Evolutionary conservation across 2,888 invertebrate genomes (phyloP).

Genomic region (Perdita meconis): DNA sequence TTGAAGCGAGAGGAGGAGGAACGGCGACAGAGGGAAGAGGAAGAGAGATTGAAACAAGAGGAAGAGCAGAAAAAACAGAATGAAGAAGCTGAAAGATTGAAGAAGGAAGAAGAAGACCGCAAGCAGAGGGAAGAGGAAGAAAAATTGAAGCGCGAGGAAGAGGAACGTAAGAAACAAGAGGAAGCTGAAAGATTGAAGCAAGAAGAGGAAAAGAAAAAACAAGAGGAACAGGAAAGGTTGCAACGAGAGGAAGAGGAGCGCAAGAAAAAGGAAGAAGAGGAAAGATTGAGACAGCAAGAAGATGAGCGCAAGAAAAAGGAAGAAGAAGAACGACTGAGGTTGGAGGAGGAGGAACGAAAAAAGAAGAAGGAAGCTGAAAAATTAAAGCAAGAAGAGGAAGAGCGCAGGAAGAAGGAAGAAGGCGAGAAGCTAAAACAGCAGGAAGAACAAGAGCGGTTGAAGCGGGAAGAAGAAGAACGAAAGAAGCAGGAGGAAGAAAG

Average conservation of each 20-base stretch:
- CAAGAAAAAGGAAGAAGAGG: conserved; percentile 62
- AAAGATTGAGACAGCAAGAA: conserved; percentile 50
- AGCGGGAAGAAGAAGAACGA: conserved; percentile 49
- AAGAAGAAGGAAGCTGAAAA: conserved; percentile 44
- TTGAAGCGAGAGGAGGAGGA: conserved; percentile 45
- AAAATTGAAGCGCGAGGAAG: conserved; percentile 65
- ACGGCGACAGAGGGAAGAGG: conserved; percentile 52
- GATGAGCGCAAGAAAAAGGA: conserved; percentile 61
- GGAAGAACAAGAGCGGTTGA: conserved; percentile 39
- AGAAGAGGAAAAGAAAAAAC: conserved; percentile 54
- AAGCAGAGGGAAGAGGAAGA: conserved; percentile 59
- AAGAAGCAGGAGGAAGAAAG: conserved; percentile 58
- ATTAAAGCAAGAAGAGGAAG: conserved; percentile 45
- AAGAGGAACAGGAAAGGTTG: conserved; percentile 60
- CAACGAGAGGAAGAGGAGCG: conserved; percentile 63
- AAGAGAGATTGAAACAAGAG: conserved; percentile 49
- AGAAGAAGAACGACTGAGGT: conserved; percentile 54
- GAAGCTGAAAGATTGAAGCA: conserved; percentile 56
- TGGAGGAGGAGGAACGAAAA: conserved; percentile 49
- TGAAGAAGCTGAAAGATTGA: conserved; percentile 42
- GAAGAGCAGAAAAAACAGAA: conserved; percentile 52
- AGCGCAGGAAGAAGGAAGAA: conserved; percentile 52
- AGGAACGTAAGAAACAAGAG: conserved; percentile 61
- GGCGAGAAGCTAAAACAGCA: conserved; percentile 52
- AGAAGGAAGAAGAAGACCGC: conserved; percentile 48